phyloP scores from a whole-genome alignment of 2,888 invertebrate genomes.

The Eilema depressum region DNA sequence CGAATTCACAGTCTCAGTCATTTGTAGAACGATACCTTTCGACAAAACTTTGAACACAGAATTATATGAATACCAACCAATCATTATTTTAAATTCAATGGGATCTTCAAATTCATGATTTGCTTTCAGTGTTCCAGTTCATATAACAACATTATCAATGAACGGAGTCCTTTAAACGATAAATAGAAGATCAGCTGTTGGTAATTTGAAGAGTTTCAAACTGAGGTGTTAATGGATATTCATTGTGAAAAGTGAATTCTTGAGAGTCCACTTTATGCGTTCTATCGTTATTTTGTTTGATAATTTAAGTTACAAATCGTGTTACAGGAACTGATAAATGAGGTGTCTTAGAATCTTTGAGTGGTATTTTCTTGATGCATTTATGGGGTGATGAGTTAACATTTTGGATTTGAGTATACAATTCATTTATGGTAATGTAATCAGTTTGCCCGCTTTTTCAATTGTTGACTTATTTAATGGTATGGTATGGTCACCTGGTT shows the following conservation, averaged over 20 bases:
- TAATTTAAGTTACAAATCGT: slow-evolving; percentile 42
- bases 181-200: slow-evolving; percentile 43
- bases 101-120: slow-evolving; percentile 9
- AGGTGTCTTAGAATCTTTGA: slow-evolving; percentile 26
- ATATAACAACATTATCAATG: slow-evolving; percentile 22
- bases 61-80: background rate
- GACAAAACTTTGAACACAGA: background rate
- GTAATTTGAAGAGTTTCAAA: slow-evolving; percentile 47
- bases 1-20: background rate
- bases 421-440: background rate
- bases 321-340: slow-evolving; percentile 33
- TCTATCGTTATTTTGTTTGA: slow-evolving; percentile 34
- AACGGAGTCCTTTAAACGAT: slow-evolving; percentile 31
- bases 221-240: slow-evolving; percentile 42
- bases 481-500: no score
- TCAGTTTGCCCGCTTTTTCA: background rate
- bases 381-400: background rate
- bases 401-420: background rate
- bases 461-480: background rate
- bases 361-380: slow-evolving; percentile 20
- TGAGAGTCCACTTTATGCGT: slow-evolving; percentile 21
- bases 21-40: background rate
- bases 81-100: slow-evolving; percentile 5
- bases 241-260: slow-evolving; percentile 48
- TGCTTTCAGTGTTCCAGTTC: slow-evolving; percentile 14